These are phyloP conservation scores for Perca schrenkii DNA, from an alignment of 2,113 vertebrate species.

Conservation along the genomic window DNA sequence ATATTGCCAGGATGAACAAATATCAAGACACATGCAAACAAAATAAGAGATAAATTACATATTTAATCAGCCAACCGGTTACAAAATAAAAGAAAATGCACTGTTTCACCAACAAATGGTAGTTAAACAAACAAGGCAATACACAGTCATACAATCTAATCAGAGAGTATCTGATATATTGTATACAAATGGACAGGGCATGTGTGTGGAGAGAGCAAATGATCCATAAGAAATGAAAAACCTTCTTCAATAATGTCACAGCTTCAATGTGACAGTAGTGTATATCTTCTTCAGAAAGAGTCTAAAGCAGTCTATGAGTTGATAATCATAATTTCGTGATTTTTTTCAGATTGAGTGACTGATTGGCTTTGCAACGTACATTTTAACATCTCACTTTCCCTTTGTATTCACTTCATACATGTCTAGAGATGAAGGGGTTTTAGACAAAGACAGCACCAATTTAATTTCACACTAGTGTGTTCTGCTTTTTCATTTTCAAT, in stretches of 20 bases:
- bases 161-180: constrained; percentile 82
- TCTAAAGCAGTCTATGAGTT: no score
- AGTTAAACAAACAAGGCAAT: constrained; percentile 82
- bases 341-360: neutral
- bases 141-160: constrained; percentile 90
- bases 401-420: neutral
- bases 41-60: constrained; percentile 78
- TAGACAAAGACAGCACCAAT: neutral
- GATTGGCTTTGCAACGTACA: constrained; percentile 6
- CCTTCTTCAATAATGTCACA: constrained; percentile 8
- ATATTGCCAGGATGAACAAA: constrained; percentile 90
- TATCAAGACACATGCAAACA: constrained; percentile 80
- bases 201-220: constrained; percentile 73
- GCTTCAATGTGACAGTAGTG: neutral
- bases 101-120: constrained; percentile 56
- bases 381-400: neutral
- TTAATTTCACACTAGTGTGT: neutral
- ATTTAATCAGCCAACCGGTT: constrained; percentile 52
- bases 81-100: constrained; percentile 67
- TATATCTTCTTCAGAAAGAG: neutral
- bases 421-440: neutral
- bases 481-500: neutral
- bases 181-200: constrained; percentile 76
- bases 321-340: neutral
- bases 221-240: constrained; percentile 46